Conservation (phyloP, 2,797 vertebrate species). For the Syncerus caffer region DNA sequence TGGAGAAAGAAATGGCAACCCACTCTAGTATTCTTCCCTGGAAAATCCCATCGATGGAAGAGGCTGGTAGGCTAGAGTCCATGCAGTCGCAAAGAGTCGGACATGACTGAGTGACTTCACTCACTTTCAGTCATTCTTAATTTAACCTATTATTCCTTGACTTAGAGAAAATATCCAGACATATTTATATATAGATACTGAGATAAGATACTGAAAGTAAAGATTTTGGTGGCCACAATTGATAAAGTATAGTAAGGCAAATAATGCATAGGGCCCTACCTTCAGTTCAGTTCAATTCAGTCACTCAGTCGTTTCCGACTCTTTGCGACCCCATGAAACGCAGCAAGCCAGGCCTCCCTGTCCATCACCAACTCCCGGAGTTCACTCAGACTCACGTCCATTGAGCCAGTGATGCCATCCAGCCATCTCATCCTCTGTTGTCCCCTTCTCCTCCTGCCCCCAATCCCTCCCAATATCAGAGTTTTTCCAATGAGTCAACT, state of each 20-base stretch:
- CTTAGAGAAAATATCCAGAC: not conserved
- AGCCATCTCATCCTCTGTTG: no score
- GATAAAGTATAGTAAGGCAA: not conserved
- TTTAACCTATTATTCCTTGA: not conserved
- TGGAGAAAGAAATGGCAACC: not conserved
- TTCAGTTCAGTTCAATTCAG: not conserved
- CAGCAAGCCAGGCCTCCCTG: no score
- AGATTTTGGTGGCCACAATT: not conserved
- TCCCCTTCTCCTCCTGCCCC: no score
- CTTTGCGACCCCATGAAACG: no score
- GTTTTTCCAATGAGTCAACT: no score
- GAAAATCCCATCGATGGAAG: not conserved
- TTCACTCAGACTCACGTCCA: no score
- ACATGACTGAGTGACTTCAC: not conserved
- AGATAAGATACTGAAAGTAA: not conserved
- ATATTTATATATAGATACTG: not conserved
- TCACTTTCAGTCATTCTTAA: not conserved
- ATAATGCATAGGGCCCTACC: not conserved
- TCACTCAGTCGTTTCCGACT: no score
- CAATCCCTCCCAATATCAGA: no score
- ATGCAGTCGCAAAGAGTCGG: accelerated
- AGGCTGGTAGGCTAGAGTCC: not conserved
- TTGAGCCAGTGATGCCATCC: no score
- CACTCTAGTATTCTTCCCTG: not conserved
- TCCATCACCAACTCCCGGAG: no score